Evolutionary conservation across 1,140 invertebrate genomes (phyloP).

Genomic region (Drosophila pachea): DNA sequence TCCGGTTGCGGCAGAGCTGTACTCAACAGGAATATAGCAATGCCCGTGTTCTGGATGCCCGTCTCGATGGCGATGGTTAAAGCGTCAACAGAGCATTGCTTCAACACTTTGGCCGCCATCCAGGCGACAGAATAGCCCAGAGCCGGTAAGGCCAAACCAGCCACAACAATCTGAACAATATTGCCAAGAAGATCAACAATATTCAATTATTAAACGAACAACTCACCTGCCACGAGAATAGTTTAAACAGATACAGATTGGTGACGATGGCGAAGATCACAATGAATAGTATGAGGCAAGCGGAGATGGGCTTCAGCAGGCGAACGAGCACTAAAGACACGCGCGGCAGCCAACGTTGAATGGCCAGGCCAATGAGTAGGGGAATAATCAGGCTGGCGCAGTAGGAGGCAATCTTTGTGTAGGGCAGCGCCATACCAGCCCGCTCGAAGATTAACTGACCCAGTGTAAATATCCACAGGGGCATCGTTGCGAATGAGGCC

Average conservation of each 20-base stretch:
- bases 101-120: slow-evolving; percentile 81
- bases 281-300: slow-evolving; percentile 91
- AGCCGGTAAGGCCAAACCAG: slow-evolving; percentile 92
- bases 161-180: slow-evolving; percentile 85
- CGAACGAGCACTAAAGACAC: slow-evolving; percentile 85
- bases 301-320: slow-evolving; percentile 92
- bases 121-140: slow-evolving; percentile 90
- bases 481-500: slow-evolving; percentile 95
- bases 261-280: slow-evolving; percentile 94
- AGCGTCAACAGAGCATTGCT: slow-evolving; percentile 84
- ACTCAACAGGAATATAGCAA: slow-evolving; percentile 90
- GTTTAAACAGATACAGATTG: slow-evolving; percentile 93
- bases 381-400: slow-evolving; percentile 91
- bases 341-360: slow-evolving; percentile 85
- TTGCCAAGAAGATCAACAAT: background rate
- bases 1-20: slow-evolving; percentile 84
- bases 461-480: slow-evolving; percentile 96
- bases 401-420: slow-evolving; percentile 86
- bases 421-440: slow-evolving; percentile 88
- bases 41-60: slow-evolving; percentile 96
- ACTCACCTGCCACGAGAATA: slow-evolving; percentile 92
- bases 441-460: slow-evolving; percentile 88
- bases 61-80: slow-evolving; percentile 95
- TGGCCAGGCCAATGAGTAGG: slow-evolving; percentile 87
- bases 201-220: background rate